Evolutionary conservation across 1,140 invertebrate species (phyloP), one percentile per base, ranked within the genome.

Genomic region (Dendrolimus kikuchii): DNA sequence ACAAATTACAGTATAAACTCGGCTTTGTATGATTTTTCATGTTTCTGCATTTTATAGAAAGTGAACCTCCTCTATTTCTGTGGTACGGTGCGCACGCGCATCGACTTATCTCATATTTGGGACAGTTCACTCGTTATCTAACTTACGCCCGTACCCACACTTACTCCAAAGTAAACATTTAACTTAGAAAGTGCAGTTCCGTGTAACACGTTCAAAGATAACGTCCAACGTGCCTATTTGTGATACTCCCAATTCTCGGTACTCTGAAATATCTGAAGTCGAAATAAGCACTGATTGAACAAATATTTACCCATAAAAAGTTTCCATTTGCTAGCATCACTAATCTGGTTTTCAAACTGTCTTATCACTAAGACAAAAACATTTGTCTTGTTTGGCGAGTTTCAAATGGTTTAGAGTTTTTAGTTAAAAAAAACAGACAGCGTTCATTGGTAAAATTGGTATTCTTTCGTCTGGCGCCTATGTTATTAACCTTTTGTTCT

Each of bases 111-210:
- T 75, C 42, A 58, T 62, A 67, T 74, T 80, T 74, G 66, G 77
- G 82, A 77, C 78, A 77, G 79, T 75, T 71, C 61, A 62, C 62
- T 60, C 64, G 62, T 83, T 83, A 83, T 86, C 82, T 83, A 75
- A 79, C 69, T 74, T 80, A 77, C 72, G 68, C 63, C 55, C 64
- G 66, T 74, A 68, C 71, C 23, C 23, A 76, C 75, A 74, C 73
- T 81, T 77, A 74, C 73, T 69, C 64, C 52, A 71, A 68, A 70
- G 68, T 71, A 84, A 86, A 86, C 74, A 84, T 86, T 86, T 86
- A 72, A 77, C 62, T 77, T 84, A 84, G 79, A 86, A 86, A 86
- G 83, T 86, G 79, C 76, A 76, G 78, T 83, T 80, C 71, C 81
- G 71, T 86, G 83, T 86, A 81, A 72, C 73, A 69, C 70, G 79